Base-by-base conservation (phyloP, 1,140 invertebrate genomes). In the Neocloeon triangulifer region DNA sequence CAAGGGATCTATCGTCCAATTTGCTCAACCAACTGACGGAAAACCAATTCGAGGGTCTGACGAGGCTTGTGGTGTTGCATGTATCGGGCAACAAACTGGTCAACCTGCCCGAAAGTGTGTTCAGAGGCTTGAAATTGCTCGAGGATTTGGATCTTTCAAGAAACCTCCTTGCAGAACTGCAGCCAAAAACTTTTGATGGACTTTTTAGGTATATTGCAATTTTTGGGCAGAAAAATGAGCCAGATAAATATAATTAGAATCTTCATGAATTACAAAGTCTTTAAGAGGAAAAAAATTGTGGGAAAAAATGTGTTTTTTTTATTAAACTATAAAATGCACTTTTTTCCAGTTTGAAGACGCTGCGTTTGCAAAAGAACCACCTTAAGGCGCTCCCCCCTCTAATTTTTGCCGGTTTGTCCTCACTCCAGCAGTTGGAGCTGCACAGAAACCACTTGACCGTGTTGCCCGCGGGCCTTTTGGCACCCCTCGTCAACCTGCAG, bases 1-100 rank as follows among this genome's bases (percentile, higher is more conserved):
- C 39, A 39, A 62, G 61, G 2, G 78, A 82, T 50, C 38, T 78
- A 6, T 81, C 77, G 0, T 64, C 67, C 25, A 85, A 85, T 47
- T 56, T 56, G 32, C 43, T 85, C 1, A 58, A 56, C 9, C 50
- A 54, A 4, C 43, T 84, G 1, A 68, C 59, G 5, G 46, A 49
- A 19, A 45, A 35, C 7, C 36, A 60, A 2, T 61, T 62, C 33
- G 16, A 44, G n/a, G 46, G 45, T 9, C 53, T 53, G 2, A 45
- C 35, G 19, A 43, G 44, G 2, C 35, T 64, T 6, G 37, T 44
- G n/a, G 33, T 61, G 4, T 31, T 64, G 12, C 58, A 62, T 37
- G 39, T 64, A 1, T 56, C 60, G 0, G 41, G 40, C 7, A 67
- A 67, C 43, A 43, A 43, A 0, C 43, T 67, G 2, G 38, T 45